Base-by-base conservation (phyloP, 2,888 invertebrate genomes). In the Agonopterix heracliana region DNA sequence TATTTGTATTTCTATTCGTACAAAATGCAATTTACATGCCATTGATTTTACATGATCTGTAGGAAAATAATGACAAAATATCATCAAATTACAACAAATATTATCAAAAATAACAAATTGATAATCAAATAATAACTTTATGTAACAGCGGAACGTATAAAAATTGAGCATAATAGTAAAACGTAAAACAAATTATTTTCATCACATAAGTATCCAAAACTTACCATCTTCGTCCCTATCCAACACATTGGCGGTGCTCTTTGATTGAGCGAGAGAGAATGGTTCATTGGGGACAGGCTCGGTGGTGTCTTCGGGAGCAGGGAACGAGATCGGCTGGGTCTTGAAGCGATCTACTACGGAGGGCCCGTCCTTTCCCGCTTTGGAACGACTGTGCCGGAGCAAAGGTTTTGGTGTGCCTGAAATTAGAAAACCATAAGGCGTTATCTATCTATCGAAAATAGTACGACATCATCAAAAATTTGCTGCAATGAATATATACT, bases 291-390 rank as follows among this genome's bases (percentile, higher is more conserved):
- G 48, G 47, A 68, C 68, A 46, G 59, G 48, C 5, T 41, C 41
- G 41, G 12, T 13, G 50, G 55, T 48, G 47, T 54, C 56, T 17
- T 64, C 63, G 4, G 71, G 63, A 8, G 74, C 53, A 10, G 91
- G 90, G 54, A 90, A 86, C 2, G 93, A 92, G 36, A 95, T 91
- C 1, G 95, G 94, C 83, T 95, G 94, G 1, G 94, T 94, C 59
- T 91, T 90, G 79, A 92, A 93, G 53, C 88, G 90, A 45, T 89
- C 88, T 47, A 72, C 69, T 56, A 86, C 73, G n/a, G 81, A 70
- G 11, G 78, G 70, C 45, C 76, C 78, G 57, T 88, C 87, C 67
- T 83, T 87, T 5, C 26, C 26, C 54, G 74, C 51, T 63, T 85
- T 89, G 49, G 84, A 83, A 60, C 89, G 81, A 64, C 75, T 84